A percentile compares a stretch with the other conserved stretches of the same genome.
Conservation (phyloP, 53 echinoderm and acorn worm species). For the Apostichopus leukothele region DNA sequence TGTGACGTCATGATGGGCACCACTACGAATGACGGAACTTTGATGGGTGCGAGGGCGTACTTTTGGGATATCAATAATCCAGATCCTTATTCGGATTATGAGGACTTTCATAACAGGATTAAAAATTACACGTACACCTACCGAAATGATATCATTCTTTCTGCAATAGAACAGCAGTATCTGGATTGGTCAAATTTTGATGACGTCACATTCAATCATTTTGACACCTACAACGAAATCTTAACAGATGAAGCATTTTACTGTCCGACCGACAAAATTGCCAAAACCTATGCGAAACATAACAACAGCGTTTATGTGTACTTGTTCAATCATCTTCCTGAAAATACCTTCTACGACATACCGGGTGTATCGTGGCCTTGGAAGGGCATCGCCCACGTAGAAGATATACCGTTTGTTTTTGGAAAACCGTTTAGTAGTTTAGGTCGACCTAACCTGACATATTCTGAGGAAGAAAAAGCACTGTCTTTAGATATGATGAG, state of each 20-base stretch:
- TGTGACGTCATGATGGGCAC: constrained; percentile 59
- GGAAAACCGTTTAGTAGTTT: constrained; percentile 38
- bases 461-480: constrained; percentile 46
- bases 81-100: constrained; percentile 11
- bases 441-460: not conserved
- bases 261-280: constrained; percentile 58
- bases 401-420: constrained; percentile 66
- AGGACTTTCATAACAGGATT: constrained; percentile 32
- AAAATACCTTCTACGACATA: constrained; percentile 32
- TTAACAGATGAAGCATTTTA: constrained; percentile 56
- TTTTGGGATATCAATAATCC: constrained; percentile 29
- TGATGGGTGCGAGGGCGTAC: constrained; percentile 51
- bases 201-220: constrained; percentile 59
- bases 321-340: constrained; percentile 57
- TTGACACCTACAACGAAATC: constrained; percentile 53
- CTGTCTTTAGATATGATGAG: constrained; percentile 60
- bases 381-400: constrained; percentile 55
- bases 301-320: constrained; percentile 52
- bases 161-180: constrained; percentile 62
- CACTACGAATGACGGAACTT: constrained; percentile 62
- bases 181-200: constrained; percentile 62
- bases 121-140: constrained; percentile 34
- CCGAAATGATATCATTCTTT: constrained; percentile 47
- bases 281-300: constrained; percentile 27
- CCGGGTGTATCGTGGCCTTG: constrained; percentile 47